Base-by-base conservation (phyloP, 2,888 invertebrate species). In the Ormyrus labotus region DNA sequence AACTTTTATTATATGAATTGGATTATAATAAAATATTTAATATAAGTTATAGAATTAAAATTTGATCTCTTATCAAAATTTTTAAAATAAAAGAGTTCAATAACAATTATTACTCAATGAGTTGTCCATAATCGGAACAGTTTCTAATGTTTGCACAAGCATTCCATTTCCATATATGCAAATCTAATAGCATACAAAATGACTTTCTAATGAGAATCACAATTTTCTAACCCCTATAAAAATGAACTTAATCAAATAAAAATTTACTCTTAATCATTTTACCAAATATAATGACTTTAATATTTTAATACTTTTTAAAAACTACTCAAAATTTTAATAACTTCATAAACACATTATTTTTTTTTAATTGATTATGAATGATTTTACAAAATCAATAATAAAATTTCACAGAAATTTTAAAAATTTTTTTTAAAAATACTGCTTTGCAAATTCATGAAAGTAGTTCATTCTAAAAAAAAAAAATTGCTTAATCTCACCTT, bases 61-160 rank as follows among this genome's bases (percentile, higher is more conserved):
- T 19, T 64, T 48, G n/a, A 55, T 10, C 11, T 61, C 13, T 61
- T 5, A n/a, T 63, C 6, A 8, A 45, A n/a, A 47, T 9, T n/a
- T 53, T 47, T 47, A 53, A 58, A 67, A 76, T 45, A 34, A 64
- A 65, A 51, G 34, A 61, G 68, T 69, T 73, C 2, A 68, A 19
- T 13, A 63, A 67, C 11, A 67, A 58, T 67, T 60, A 67, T 47
- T 72, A 8, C n/a, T 9, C 45, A 61, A 7, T 10, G 58, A 50
- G 19, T 13, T 60, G 45, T 11, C 64, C 61, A 70, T 63, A 78
- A 61, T 71, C 65, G 61, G 73, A 71, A 74, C 60, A 71, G 74
- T 74, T 81, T 81, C 81, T 78, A 81, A 71, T 47, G 57, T 70
- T 75, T 75, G 78, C 74, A 65, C 64, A 81, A 71, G 70, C 71